Evolutionary conservation across 2,113 vertebrate genomes (phyloP), one percentile per base, ranked within the genome.

Genomic region (Gobiocypris rarus): DNA sequence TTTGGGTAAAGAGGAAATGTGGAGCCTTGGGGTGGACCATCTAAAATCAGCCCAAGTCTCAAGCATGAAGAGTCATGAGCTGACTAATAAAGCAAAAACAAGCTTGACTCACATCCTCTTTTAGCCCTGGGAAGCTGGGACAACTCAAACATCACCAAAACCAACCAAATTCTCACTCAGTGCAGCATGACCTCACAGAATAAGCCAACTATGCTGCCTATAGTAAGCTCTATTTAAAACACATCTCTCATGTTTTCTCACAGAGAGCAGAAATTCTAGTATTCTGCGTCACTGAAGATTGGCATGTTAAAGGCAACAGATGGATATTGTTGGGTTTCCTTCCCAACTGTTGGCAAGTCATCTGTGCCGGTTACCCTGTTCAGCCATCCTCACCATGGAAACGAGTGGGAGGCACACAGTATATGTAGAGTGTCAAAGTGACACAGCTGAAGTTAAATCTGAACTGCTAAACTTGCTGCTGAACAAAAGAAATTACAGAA

Each of bases 281-380:
- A 61, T 67, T 81, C 59, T 83, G 70, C 76, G 31, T 79, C 31
- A 58, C 34, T 70, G 52, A 22, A 58, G n/a, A 79, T 58, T 84
- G 83, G 83, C 83, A 71, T 78, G 75, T 76, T 45, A 52, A 52
- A 70, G 15, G 61, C 48, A 65, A 78, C 83, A 84, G 83, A 84
- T 79, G 83, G 83, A 69, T 52, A 45, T 58, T 31, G 75, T 78
- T 71, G 63, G 83, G 61, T 84, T 78, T 84, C 48, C 34, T 78
- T 67, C 34, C 75, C 15, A 41, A 84, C 83, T 28, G 41, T 77
- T 76, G 83, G 52, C 45, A 58, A 69, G 52, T 84, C 83, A 79
- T 84, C 75, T 79, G 83, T 78, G 73, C 61, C 11, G 50, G 83
- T 56, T 70, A 38, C 83, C 74, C 45, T 48, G 82, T 75, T 76